phyloP scores from a whole-genome alignment of 2,113 vertebrate genomes.

The Motacilla alba region DNA sequence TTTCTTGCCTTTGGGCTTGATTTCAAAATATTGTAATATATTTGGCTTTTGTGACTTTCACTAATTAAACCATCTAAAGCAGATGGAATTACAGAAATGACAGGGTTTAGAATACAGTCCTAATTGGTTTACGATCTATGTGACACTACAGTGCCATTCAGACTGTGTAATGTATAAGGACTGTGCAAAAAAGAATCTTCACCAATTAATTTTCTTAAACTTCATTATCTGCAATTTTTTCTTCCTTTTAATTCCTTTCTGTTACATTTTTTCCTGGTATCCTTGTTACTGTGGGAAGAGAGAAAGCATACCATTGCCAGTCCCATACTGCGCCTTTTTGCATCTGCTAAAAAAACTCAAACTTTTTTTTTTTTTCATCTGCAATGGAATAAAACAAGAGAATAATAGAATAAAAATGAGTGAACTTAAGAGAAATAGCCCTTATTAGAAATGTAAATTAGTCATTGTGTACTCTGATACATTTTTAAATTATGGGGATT shows the following conservation, averaged over 20 bases:
- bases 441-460: background rate
- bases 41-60: conserved; percentile 81
- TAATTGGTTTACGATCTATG: conserved; percentile 82
- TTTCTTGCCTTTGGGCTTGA: conserved; percentile 72
- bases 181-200: conserved; percentile 58
- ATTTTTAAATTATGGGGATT: background rate
- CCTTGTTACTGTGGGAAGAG: background rate
- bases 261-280: background rate
- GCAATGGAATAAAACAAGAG: background rate
- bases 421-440: background rate
- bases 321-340: background rate
- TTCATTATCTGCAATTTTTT: conserved; percentile 47
- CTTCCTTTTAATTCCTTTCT: background rate
- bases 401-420: background rate
- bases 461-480: background rate
- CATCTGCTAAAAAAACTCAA: background rate
- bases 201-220: conserved; percentile 74
- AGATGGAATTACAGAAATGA: conserved; percentile 82
- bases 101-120: conserved; percentile 78
- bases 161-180: conserved; percentile 65
- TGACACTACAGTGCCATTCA: conserved; percentile 75
- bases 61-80: conserved; percentile 82
- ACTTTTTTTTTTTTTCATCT: background rate
- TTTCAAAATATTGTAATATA: conserved; percentile 81
- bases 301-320: background rate